Evolutionary conservation across 2,113 vertebrate genomes (phyloP).

Genomic region (Neogale vison): DNA sequence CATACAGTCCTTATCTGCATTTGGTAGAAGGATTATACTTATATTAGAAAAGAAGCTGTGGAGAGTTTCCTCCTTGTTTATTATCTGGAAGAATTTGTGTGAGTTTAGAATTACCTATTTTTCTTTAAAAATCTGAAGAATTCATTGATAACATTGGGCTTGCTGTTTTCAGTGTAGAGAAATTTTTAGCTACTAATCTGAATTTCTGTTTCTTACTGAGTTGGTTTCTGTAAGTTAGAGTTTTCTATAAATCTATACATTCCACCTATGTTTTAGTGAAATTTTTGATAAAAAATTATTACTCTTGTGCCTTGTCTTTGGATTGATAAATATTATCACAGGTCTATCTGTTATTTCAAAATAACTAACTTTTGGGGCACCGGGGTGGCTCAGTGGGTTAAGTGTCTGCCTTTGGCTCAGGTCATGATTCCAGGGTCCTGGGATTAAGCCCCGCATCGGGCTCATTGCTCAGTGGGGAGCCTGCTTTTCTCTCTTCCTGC

Average conservation of each 20-base stretch:
- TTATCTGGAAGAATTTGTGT: neutral
- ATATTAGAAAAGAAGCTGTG: constrained; percentile 1
- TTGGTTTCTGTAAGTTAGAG: neutral
- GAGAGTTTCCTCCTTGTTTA: neutral
- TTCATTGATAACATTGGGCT: neutral
- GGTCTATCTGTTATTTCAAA: neutral
- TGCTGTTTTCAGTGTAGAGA: neutral
- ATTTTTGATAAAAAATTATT: neutral
- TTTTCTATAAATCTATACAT: neutral
- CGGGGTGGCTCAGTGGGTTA: neutral
- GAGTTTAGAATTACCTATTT: neutral
- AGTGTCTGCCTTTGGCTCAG: neutral
- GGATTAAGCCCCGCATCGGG: neutral
- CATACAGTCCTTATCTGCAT: neutral
- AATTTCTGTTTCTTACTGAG: neutral
- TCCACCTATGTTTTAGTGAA: neutral
- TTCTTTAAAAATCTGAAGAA: neutral
- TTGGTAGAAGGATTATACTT: constrained; percentile 27
- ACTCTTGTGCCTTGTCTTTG: neutral
- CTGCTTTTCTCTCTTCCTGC: neutral
- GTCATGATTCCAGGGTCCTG: neutral
- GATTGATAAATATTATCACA: neutral
- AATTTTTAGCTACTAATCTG: neutral
- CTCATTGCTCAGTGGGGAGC: neutral
- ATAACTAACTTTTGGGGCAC: neutral